Evolutionary conservation across 2,113 vertebrate genomes (phyloP), one percentile per base, ranked within the genome.

Genomic region (Lamprotornis superbus): DNA sequence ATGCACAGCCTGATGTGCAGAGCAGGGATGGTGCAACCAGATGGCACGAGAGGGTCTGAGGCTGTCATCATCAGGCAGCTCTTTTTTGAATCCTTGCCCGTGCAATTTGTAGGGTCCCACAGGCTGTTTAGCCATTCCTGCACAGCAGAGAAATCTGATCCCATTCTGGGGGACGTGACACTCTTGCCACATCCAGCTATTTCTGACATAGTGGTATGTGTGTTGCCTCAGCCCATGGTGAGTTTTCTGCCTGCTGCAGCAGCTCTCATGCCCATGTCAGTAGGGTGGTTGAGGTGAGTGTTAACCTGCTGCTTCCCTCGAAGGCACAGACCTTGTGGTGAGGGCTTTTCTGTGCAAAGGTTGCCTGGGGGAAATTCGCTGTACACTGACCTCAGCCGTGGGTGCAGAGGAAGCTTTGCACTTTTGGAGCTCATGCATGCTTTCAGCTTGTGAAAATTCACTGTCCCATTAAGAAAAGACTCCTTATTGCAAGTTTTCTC

Each of bases 111-210:
- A 83, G 68, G 57, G 68, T 93, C 68, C 71, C 14, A 59, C 35
- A 53, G 78, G 12, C 70, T 76, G 37, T 37, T 86, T 3, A 60
- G 59, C 63, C 87, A 5, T 47, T 70, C 57, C 92, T 0, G 0
- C 4, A 7, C 63, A 7, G 5, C 44, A 40, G 57, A 61, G 89
- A 75, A 95, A 96, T 50, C 27, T 0, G 27, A 78, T 77, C 65
- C 65, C 42, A 0, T 84, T 53, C 25, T 11, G 40, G 40, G 53
- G 40, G 23, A 73, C 8, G 15, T 17, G 83, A 69, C 59, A 31
- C 28, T 76, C 56, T 39, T 87, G 80, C 71, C 76, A 40, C 59
- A 71, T 93, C 83, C 95, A 90, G 69, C 82, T 93, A 76, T 82
- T 95, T 85, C 52, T 92, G 69, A 42, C 77, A 27, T 1, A 24